Evolutionary conservation across 92 coral and sea anemone genomes (phyloP).

Genomic region (Siderastrea siderea): DNA sequence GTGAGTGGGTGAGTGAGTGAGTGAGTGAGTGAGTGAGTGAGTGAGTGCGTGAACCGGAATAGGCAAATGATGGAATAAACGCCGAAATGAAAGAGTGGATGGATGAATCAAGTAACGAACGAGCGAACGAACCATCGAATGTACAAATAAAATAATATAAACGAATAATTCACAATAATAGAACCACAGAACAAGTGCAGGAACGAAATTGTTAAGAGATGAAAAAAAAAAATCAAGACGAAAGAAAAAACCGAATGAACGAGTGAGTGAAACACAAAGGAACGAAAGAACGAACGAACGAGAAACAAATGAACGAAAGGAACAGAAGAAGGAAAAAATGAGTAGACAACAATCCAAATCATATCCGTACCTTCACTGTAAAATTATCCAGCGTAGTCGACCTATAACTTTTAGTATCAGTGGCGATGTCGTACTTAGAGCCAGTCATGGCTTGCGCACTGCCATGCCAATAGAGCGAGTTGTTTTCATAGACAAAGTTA

Average conservation of each 20-base stretch:
- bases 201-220: too few species aligned
- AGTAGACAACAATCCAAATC: too few species aligned
- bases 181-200: too few species aligned
- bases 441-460: constrained; percentile 39
- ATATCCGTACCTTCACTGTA: constrained; percentile 12
- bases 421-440: constrained; percentile 79
- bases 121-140: too few species aligned
- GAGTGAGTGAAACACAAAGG: not conserved
- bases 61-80: not conserved
- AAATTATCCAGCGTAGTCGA: not conserved
- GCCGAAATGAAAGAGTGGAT: not conserved
- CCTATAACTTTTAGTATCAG: constrained; percentile 68
- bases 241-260: not conserved
- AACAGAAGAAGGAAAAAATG: too few species aligned
- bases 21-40: not conserved
- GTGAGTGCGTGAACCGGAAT: not conserved
- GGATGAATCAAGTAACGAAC: too few species aligned
- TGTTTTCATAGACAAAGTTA: constrained; percentile 76
- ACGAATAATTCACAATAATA: too few species aligned
- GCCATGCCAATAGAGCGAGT: constrained; percentile 61
- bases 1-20: too few species aligned
- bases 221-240: not conserved
- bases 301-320: too few species aligned
- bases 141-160: too few species aligned
- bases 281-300: too few species aligned